Base-by-base conservation (phyloP, 2,888 invertebrate genomes). In the Physocephala rufipes region DNA sequence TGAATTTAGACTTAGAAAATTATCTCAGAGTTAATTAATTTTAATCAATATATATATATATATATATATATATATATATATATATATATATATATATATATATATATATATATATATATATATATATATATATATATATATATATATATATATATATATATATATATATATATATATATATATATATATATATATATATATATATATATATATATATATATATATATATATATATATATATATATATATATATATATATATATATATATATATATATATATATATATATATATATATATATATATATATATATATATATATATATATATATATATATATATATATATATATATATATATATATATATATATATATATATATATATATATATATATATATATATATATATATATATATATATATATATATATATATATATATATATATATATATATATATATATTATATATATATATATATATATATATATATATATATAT, bases 31-130 rank as follows among this genome's bases (percentile, higher is more conserved):
- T 21, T 58, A 26, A 24, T 5, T 2, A 58, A 28, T 13, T 16
- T 13, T 19, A 19, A 16, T 55, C 12, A 9, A 55, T 55, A 55
- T 55, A 55, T 16, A 55, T 55, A 55, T 13, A 55, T 55, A 55
- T 55, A 55, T 13, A 55, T 55, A 55, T 55, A 55, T 13, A 55
- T 55, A 55, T 55, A 55, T 13, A 55, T 55, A 55, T 55, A 55
- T 13, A 55, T 55, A 55, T 55, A 55, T 13, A 55, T 55, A 55
- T 55, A 55, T 13, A 55, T 55, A 55, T 55, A 55, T 13, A 55
- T 55, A 55, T 55, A 55, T 13, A 21, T 55, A 55, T 55, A 55
- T 13, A 55, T 55, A 55, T 55, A 55, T 13, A 55, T 55, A 21
- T 55, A 55, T 13, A 55, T 55, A 55, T 55, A 55, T 9, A 16